Base-by-base conservation (phyloP, 2,113 vertebrate genomes). In the Corythaixoides concolor region DNA sequence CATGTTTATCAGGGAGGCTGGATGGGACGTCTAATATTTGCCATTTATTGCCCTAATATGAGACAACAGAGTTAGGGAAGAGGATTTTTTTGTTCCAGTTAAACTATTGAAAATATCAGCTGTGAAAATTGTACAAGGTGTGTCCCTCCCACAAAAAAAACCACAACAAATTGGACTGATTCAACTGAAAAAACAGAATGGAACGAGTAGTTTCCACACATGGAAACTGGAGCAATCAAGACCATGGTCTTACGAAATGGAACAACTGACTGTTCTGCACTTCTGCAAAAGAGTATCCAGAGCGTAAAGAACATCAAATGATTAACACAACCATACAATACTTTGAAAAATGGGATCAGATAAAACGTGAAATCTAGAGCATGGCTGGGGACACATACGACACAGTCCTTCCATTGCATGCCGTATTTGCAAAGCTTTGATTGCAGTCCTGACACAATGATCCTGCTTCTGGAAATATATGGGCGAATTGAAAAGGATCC, bases 351-450 rank as follows among this genome's bases (percentile, higher is more conserved):
- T 18, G 6, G 13, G 8, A 28, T 64, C n/a, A 55, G 27, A 60
- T 83, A 52, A 79, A 84, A 39, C 8, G 35, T 14, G 24, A 88
- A 75, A 66, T 45, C 45, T 32, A 62, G 21, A 70, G 7, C 32
- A 62, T 0, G 4, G 15, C 0, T 62, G 2, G 7, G 47, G 9
- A 70, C 18, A 17, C 21, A 12, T n/a, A 60, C 2, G 8, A 26
- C 23, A 39, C 24, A 56, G 73, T 70, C 24, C 15, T 70, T 9
- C 6, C 10, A n/a, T 11, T 60, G 30, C 22, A n/a, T 39, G 47
- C 6, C 5, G n/a, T 21, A 12, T 9, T 90, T 90, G 7, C 15
- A 74, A 69, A 80, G 37, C 15, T 85, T 64, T 68, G 12, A 1
- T 55, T 80, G 24, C 15, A 26, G 41, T 52, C 26, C 52, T 59